Evolutionary conservation across 2,797 vertebrate species (phyloP).

Genomic region (Acanthiza pusilla): DNA sequence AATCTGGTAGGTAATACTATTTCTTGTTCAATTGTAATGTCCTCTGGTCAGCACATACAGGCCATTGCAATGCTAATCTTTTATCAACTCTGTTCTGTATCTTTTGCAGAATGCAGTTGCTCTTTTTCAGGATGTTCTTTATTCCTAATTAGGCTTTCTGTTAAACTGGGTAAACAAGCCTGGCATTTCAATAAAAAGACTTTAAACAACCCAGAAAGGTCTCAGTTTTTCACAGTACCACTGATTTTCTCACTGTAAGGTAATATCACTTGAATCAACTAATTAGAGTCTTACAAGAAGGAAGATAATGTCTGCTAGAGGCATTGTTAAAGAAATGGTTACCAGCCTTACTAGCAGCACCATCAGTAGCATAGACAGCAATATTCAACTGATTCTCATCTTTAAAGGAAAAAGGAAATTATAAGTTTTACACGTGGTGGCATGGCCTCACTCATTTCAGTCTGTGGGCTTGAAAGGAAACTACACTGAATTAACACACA

Average conservation of each 20-base stretch:
- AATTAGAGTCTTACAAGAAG: not conserved
- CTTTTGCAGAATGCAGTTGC: not conserved
- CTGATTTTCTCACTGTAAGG: not conserved
- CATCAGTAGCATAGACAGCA: not conserved
- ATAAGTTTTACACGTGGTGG: not conserved
- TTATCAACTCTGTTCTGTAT: not conserved
- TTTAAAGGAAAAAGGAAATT: not conserved
- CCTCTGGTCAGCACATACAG: not conserved
- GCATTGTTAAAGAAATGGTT: not conserved
- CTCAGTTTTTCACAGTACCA: not conserved
- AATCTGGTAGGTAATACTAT: not conserved
- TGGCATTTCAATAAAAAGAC: not conserved
- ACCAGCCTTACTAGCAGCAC: not conserved
- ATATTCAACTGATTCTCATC: not conserved
- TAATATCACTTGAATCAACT: not conserved
- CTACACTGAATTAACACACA: not conserved
- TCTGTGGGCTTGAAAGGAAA: not conserved
- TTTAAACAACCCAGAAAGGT: not conserved
- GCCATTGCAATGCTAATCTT: not conserved
- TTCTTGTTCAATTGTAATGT: not conserved
- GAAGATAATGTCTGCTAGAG: not conserved
- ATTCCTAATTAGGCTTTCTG: not conserved
- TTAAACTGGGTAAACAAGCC: not conserved
- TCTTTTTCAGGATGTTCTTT: not conserved
- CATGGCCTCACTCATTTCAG: not conserved